Evolutionary conservation across 2,888 invertebrate genomes (phyloP).

Genomic region (Campaea margaritaria): DNA sequence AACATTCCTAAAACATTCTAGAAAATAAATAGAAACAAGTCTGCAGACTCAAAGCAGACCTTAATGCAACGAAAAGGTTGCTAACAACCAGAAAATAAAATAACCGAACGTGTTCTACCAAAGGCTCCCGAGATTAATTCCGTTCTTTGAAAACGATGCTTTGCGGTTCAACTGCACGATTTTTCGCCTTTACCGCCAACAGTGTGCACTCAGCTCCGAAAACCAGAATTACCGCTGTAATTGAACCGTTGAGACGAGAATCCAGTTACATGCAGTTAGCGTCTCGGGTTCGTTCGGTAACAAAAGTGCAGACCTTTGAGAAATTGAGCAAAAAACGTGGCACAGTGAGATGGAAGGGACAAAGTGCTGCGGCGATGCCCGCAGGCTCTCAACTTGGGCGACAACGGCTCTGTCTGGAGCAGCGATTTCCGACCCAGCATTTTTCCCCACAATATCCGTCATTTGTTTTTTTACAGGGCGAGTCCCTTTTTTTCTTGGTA

Average conservation of each 20-base stretch:
- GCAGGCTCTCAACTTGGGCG: conserved; percentile 36
- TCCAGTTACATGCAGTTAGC: conserved; percentile 45
- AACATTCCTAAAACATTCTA: neutral
- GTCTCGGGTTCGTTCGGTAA: conserved; percentile 37
- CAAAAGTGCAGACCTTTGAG: conserved; percentile 43
- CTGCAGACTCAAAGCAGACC: neutral
- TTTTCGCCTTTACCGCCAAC: conserved; percentile 22
- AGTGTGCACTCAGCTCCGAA: conserved; percentile 28
- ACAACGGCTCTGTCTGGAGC: conserved; percentile 9
- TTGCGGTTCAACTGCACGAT: conserved; percentile 29
- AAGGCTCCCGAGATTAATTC: conserved; percentile 27
- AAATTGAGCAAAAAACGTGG: conserved; percentile 39
- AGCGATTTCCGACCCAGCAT: neutral
- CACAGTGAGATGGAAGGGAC: conserved; percentile 35
- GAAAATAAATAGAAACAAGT: neutral
- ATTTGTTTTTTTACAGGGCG: neutral
- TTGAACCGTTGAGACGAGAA: conserved; percentile 37
- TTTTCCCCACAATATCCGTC: neutral
- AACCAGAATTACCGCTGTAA: conserved; percentile 38
- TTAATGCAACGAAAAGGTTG: conserved; percentile 4
- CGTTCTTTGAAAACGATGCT: conserved; percentile 27
- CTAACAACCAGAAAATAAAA: conserved; percentile 13
- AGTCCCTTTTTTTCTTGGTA: too few relatives aligned
- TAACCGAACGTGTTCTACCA: conserved; percentile 15
- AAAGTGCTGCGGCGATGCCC: conserved; percentile 38